phyloP scores from a whole-genome alignment of 2,888 invertebrate species.

The Craniophora ligustri region DNA sequence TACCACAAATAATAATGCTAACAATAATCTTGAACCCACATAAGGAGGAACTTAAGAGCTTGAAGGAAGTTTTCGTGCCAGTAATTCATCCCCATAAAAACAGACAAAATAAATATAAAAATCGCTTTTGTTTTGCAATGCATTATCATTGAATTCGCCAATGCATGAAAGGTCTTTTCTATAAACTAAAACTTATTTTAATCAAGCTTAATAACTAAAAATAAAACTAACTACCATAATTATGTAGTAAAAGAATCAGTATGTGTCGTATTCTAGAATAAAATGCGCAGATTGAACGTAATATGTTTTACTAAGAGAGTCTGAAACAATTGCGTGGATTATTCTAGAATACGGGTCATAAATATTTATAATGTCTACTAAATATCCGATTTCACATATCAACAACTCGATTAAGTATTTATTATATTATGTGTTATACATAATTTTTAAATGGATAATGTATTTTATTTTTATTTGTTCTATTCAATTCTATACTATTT shows the following conservation, averaged over 20 bases:
- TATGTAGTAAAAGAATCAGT: not conserved
- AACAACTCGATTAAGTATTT: not conserved
- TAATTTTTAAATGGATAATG: not conserved
- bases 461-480: not conserved
- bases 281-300: no score
- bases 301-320: not conserved
- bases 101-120: not conserved
- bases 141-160: conserved; percentile 22
- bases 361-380: not conserved
- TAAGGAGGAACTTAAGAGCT: no score
- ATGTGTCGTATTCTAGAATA: not conserved
- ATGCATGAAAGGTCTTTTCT: conserved; percentile 5
- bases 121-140: conserved; percentile 37
- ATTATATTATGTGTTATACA: no score
- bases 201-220: not conserved
- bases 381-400: not conserved
- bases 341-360: not conserved
- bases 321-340: no score
- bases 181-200: not conserved
- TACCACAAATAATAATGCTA: no score
- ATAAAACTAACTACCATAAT: not conserved
- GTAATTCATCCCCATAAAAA: no score
- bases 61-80: no score
- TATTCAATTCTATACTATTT: no score
- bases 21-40: no score